phyloP scores from a whole-genome alignment of 2,888 invertebrate species.

The Morpho helenor region DNA sequence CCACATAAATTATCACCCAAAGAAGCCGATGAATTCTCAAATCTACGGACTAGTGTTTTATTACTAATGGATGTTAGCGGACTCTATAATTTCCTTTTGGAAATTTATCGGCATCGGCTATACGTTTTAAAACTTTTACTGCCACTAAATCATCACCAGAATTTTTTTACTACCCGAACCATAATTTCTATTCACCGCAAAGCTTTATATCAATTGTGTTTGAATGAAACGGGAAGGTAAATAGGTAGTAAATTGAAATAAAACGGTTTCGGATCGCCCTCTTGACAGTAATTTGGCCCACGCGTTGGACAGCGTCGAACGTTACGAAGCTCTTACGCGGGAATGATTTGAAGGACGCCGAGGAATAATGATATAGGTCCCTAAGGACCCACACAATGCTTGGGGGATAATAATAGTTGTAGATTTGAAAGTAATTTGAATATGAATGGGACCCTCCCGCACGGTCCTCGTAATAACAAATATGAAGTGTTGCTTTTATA shows the following conservation, averaged over 20 bases:
- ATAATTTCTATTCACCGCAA: slow-evolving; percentile 49
- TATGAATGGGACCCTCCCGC: slow-evolving; percentile 76
- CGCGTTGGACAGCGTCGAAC: slow-evolving; percentile 48
- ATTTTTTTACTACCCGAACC: slow-evolving; percentile 40
- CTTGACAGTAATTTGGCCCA: slow-evolving; percentile 55
- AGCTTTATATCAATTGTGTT: slow-evolving; percentile 52
- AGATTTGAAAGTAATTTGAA: slow-evolving; percentile 78
- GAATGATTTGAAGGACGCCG: slow-evolving; percentile 67
- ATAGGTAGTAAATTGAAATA: slow-evolving; percentile 70
- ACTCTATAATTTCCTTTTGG: slow-evolving; percentile 47
- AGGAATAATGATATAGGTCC: slow-evolving; percentile 73
- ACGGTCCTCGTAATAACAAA: slow-evolving; percentile 72
- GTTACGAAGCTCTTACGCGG: slow-evolving; percentile 64
- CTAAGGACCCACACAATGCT: slow-evolving; percentile 71
- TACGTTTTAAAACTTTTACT: slow-evolving; percentile 42
- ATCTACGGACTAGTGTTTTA: slow-evolving; percentile 63
- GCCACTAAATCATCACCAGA: slow-evolving; percentile 44
- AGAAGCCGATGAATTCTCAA: slow-evolving; percentile 70
- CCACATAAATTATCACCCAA: slow-evolving; percentile 70
- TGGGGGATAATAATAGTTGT: slow-evolving; percentile 75
- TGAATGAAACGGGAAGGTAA: slow-evolving; percentile 53
- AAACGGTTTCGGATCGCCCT: slow-evolving; percentile 64
- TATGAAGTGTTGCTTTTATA: slow-evolving; percentile 74
- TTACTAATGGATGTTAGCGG: slow-evolving; percentile 60
- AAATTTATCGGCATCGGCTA: slow-evolving; percentile 43